These are phyloP conservation scores for Polypedilum vanderplanki DNA, from an alignment of 1,140 invertebrate genomes.

Conservation along the genomic window DNA sequence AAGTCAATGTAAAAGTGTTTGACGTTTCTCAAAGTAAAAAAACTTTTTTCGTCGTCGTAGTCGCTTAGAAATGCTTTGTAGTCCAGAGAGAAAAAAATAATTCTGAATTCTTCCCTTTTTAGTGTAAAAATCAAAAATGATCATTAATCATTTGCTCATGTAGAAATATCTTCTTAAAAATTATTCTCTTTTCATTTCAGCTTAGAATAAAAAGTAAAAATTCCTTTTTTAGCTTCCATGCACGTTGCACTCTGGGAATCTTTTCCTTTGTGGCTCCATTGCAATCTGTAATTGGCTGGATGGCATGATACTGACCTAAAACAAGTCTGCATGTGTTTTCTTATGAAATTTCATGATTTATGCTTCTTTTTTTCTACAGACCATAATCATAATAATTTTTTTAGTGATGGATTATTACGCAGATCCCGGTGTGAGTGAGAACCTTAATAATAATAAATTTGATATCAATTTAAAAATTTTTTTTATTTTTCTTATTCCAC, in stretches of 20 bases:
- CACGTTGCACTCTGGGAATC: not conserved
- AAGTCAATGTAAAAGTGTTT: not conserved
- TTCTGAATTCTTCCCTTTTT: not conserved
- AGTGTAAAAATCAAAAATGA: conserved; percentile 8
- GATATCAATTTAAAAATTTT: not conserved
- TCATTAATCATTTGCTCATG: conserved; percentile 6
- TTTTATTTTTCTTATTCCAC: not conserved
- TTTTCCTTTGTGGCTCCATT: not conserved
- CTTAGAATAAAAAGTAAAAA: no score
- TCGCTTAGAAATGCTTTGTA: conserved; percentile 5
- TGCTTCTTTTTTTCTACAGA: no score
- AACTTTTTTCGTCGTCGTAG: not conserved
- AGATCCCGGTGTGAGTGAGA: no score
- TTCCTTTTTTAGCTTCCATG: no score
- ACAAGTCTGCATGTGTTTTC: not conserved
- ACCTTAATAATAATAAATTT: not conserved
- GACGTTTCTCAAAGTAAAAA: not conserved
- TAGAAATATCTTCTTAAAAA: conserved; percentile 1
- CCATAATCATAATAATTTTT: no score
- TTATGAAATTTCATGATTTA: no score
- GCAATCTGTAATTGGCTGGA: conserved; percentile 5
- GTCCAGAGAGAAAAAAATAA: not conserved
- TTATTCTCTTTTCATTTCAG: not conserved
- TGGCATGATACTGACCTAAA: conserved; percentile 11
- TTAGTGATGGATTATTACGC: no score